Base-by-base conservation (phyloP, 2,113 vertebrate species). In the Andinoacara biseriatus region DNA sequence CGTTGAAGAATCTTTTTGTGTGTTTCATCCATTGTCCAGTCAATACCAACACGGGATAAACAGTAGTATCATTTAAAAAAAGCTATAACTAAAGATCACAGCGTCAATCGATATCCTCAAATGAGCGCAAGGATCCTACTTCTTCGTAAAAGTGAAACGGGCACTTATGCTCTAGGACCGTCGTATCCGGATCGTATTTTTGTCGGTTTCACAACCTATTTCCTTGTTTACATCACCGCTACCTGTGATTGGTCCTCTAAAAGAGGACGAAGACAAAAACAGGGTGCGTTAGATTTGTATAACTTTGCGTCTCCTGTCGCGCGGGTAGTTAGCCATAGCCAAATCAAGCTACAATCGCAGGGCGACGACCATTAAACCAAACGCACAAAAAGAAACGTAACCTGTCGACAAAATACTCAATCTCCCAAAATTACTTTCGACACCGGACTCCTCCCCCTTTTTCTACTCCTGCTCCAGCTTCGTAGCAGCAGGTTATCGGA, bases 11-110 rank as follows among this genome's bases (percentile, higher is more conserved):
- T 89, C 65, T 81, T 87, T 46, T 95, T 96, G 76, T 96, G 94
- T 2, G 4, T 81, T 5, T 94, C 92, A 11, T 98, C 96, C 98
- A 99, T 99, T 83, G 13, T 86, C 20, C 57, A 56, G 38, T 69
- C 24, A 77, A 20, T 5, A 26, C 3, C 2, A 80, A 80, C 57
- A 7, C 1, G 3, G 13, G 18, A 29, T 13, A 40, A 2, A n/a
- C 15, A 9, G 15, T 15, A 3, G 7, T 8, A 13, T 40, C 10
- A 40, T 11, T 40, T 3, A 46, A 67, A 40, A 72, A 33, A 5
- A 15, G 74, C 5, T 5, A 5, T 18, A 5, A 10, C 7, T 29
- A 10, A 15, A 7, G 11, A 31, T 38, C 7, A 60, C 3, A 22
- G 4, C 10, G 17, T 10, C 13, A 20, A 22, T 29, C 11, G 13